Conservation (phyloP, 2,113 vertebrate genomes). For the human (Homo sapiens) region DNA sequence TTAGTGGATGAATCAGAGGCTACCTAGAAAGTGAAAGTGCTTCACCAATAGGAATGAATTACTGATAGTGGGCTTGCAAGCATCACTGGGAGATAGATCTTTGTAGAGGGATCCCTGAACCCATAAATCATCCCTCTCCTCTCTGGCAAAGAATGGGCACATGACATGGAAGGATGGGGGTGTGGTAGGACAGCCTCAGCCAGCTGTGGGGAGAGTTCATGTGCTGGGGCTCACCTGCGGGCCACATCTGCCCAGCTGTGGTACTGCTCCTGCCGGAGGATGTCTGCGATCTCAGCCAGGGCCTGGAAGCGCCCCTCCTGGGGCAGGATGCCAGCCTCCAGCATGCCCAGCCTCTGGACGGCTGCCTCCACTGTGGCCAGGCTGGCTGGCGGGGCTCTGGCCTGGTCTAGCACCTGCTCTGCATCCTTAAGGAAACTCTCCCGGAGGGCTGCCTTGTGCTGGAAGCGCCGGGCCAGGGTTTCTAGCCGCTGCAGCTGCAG, state of each 20-base stretch:
- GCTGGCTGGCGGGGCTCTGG: slow-evolving; percentile 80
- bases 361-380: slow-evolving; percentile 83
- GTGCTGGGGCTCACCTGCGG: slow-evolving; percentile 19
- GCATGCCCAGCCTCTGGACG: slow-evolving; percentile 88
- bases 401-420: slow-evolving; percentile 84
- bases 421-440: slow-evolving; percentile 90
- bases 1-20: background rate
- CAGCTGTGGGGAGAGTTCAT: background rate
- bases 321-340: slow-evolving; percentile 89
- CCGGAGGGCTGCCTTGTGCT: slow-evolving; percentile 89
- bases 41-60: background rate
- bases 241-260: slow-evolving; percentile 86
- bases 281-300: slow-evolving; percentile 85
- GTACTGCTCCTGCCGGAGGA: slow-evolving; percentile 89
- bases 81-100: background rate
- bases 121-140: background rate
- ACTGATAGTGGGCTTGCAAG: background rate
- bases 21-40: background rate
- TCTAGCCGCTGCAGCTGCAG: slow-evolving; percentile 90
- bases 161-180: background rate
- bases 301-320: slow-evolving; percentile 88
- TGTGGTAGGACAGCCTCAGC: background rate
- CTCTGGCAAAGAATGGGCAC: background rate
- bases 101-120: background rate
- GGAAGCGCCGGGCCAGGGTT: slow-evolving; percentile 89